Evolutionary conservation across 2,113 vertebrate species (phyloP).

Genomic region (Pithys albifrons): DNA sequence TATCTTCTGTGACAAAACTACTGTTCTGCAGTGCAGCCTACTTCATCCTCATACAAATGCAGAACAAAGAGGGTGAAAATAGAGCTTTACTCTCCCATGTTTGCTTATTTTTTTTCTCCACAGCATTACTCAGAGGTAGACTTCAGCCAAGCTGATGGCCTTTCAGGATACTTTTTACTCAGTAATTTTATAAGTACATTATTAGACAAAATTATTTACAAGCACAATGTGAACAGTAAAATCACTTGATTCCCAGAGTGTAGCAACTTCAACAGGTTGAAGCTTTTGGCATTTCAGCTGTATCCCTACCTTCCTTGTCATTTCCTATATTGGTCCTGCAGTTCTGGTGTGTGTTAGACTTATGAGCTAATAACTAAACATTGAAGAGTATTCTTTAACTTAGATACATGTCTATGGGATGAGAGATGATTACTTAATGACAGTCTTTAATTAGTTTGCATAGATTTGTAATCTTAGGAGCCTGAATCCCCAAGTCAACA

Average conservation of each 20-base stretch:
- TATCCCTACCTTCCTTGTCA: neutral
- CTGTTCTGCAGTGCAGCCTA: conserved; percentile 22
- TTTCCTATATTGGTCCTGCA: neutral
- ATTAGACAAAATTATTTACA: conserved; percentile 4
- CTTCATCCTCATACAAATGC: conserved; percentile 31
- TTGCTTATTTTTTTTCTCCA: neutral
- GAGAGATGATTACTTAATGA: neutral
- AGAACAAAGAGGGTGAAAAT: conserved; percentile 5
- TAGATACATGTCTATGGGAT: neutral
- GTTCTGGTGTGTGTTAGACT: neutral
- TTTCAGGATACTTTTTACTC: neutral
- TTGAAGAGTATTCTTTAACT: neutral
- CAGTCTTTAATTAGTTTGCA: neutral
- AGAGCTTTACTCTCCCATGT: neutral
- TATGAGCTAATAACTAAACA: neutral
- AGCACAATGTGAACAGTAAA: neutral
- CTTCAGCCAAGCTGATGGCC: neutral
- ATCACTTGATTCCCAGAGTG: neutral
- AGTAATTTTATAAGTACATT: neutral
- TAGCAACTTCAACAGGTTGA: neutral
- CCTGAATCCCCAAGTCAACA: neutral
- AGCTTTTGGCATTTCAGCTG: neutral
- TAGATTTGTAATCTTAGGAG: neutral
- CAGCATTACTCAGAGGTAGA: neutral
- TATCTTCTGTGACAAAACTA: conserved; percentile 35